Conservation (phyloP, 92 coral and sea anemone species). For the Meandrina meandrites region DNA sequence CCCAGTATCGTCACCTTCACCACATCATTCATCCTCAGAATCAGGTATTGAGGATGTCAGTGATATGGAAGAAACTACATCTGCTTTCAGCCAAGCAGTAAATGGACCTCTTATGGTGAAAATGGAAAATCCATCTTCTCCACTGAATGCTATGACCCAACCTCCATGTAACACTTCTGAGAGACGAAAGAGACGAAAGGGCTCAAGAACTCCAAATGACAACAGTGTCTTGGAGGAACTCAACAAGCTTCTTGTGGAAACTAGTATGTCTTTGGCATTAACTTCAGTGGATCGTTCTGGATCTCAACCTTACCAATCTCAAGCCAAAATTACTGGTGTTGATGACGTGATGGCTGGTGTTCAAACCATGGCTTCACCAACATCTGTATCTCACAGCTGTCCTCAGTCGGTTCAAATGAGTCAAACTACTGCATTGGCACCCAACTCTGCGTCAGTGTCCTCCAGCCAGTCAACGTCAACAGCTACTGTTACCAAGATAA, state of each 20-base stretch:
- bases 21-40: constrained; percentile 77
- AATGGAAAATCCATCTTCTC: constrained; percentile 29
- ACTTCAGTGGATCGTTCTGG: background rate
- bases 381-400: constrained; percentile 20
- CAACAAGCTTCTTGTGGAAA: constrained; percentile 25
- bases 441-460: background rate
- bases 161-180: background rate
- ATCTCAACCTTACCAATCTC: constrained; percentile 1
- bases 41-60: constrained; percentile 85
- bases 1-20: constrained; percentile 74
- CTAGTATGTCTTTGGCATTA: constrained; percentile 16
- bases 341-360: constrained; percentile 9
- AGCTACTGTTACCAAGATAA: background rate
- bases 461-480: background rate
- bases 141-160: constrained; percentile 22
- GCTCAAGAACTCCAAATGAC: constrained; percentile 3
- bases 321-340: background rate
- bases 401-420: constrained; percentile 9
- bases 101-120: background rate
- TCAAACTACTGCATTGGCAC: constrained; percentile 10
- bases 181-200: constrained; percentile 9
- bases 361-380: constrained; percentile 33
- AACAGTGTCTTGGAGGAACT: constrained; percentile 41
- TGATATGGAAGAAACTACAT: constrained; percentile 63
- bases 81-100: background rate